These are phyloP conservation scores for Coenonympha glycerion DNA, from an alignment of 2,888 invertebrate genomes.

Conservation along the genomic window DNA sequence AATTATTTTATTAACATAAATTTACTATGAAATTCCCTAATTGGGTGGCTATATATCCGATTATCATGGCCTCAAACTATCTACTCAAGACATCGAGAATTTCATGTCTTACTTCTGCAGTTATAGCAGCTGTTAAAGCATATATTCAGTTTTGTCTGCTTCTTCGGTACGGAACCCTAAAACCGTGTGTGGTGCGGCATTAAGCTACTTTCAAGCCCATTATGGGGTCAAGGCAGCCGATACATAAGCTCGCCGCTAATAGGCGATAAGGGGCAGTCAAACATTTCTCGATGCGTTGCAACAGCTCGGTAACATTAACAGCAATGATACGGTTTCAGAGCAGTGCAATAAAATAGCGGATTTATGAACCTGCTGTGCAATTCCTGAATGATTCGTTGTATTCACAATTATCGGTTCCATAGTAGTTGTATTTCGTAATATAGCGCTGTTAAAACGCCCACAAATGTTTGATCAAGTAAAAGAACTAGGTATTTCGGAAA, in stretches of 20 bases:
- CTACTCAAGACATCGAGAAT: no score
- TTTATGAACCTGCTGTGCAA: slow-evolving; percentile 11
- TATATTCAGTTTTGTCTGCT: no score
- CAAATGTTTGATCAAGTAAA: background rate
- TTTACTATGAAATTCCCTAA: no score
- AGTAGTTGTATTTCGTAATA: background rate
- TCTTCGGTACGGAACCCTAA: no score
- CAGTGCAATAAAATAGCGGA: slow-evolving; percentile 18
- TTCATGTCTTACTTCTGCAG: no score
- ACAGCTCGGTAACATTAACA: slow-evolving; percentile 20
- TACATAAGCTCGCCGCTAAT: slow-evolving; percentile 22
- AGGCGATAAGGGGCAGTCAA: slow-evolving; percentile 23
- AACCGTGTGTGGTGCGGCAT: background rate
- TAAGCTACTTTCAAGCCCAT: slow-evolving; percentile 12
- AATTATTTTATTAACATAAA: no score
- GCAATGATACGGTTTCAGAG: slow-evolving; percentile 20
- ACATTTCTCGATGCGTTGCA: slow-evolving; percentile 21
- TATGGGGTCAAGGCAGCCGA: slow-evolving; percentile 18
- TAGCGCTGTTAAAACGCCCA: no score
- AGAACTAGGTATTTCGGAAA: background rate
- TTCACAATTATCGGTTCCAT: slow-evolving; percentile 6
- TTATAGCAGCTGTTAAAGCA: no score
- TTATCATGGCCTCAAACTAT: no score
- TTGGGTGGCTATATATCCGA: no score
- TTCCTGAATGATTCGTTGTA: slow-evolving; percentile 2